These are phyloP conservation scores for Gymnogyps californianus DNA, from an alignment of 2,113 vertebrate species.

Conservation along the genomic window DNA sequence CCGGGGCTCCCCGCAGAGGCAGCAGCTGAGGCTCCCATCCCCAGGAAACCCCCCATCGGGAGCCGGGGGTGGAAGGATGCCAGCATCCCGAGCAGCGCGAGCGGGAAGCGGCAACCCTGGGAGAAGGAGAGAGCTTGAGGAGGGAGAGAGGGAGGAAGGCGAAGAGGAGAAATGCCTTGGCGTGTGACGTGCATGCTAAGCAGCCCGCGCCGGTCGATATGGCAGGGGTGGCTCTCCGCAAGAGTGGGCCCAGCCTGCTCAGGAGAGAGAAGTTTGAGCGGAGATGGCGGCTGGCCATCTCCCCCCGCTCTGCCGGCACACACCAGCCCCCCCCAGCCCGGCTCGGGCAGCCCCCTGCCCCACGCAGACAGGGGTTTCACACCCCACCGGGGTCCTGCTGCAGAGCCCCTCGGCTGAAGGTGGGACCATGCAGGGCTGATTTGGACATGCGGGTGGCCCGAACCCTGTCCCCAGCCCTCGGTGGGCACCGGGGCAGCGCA, in stretches of 20 bases:
- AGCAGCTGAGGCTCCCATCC: background rate
- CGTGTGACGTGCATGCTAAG: slow-evolving; percentile 72
- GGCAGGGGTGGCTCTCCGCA: background rate
- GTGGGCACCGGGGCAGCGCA: background rate
- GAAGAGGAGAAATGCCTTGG: slow-evolving; percentile 42
- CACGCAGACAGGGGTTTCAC: background rate
- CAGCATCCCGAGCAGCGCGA: background rate
- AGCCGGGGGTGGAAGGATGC: background rate
- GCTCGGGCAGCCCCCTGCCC: background rate
- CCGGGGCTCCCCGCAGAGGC: background rate
- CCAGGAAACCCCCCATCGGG: background rate
- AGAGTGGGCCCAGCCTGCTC: background rate
- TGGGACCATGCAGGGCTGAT: background rate
- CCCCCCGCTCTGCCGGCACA: fast-evolving
- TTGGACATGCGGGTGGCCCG: background rate
- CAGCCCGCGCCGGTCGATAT: slow-evolving; percentile 12
- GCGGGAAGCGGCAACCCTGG: background rate
- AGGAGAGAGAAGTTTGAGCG: slow-evolving; percentile 49
- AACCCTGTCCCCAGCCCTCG: background rate
- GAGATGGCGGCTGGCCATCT: background rate
- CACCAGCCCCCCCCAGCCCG: background rate
- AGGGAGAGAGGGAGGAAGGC: slow-evolving; percentile 44
- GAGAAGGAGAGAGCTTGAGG: slow-evolving; percentile 16
- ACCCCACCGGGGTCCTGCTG: background rate
- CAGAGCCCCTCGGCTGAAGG: background rate